phyloP scores from a whole-genome alignment of 2,113 vertebrate species.

The Myxocyprinus asiaticus region DNA sequence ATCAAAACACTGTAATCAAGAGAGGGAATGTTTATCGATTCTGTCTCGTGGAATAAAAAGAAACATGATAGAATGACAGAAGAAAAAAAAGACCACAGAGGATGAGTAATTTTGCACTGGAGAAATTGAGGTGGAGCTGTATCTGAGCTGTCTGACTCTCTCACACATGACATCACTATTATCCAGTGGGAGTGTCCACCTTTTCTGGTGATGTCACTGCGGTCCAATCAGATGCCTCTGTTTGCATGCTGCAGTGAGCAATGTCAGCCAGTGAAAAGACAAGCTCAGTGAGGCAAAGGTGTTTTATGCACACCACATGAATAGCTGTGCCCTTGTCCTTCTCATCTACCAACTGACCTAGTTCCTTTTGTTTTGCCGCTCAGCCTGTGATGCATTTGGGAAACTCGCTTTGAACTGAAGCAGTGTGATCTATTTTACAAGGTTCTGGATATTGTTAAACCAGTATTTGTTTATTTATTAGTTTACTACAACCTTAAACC shows the following conservation, averaged over 20 bases:
- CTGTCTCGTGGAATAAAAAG: neutral
- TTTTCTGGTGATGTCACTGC: slow-evolving; percentile 73
- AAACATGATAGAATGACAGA: slow-evolving; percentile 14
- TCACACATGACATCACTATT: slow-evolving; percentile 71
- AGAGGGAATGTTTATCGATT: too few species aligned
- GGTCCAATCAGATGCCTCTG: slow-evolving; percentile 64
- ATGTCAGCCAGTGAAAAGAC: slow-evolving; percentile 49
- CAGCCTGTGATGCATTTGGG: neutral
- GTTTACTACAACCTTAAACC: slow-evolving; percentile 1
- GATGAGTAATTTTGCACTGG: slow-evolving; percentile 1
- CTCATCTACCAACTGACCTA: slow-evolving; percentile 57
- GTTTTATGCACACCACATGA: slow-evolving; percentile 53
- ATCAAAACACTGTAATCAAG: too few species aligned
- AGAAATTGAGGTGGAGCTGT: slow-evolving; percentile 48
- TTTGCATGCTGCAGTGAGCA: slow-evolving; percentile 62
- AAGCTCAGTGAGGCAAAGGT: slow-evolving; percentile 54
- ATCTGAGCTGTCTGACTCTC: slow-evolving; percentile 48
- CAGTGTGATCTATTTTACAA: neutral
- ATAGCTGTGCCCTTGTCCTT: slow-evolving; percentile 65
- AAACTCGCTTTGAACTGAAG: neutral
- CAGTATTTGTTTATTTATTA: slow-evolving; percentile 12
- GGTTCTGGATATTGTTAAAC: slow-evolving; percentile 2
- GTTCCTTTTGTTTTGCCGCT: slow-evolving; percentile 37
- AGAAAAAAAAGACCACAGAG: slow-evolving; percentile 12
- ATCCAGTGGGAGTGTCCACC: slow-evolving; percentile 61